Evolutionary conservation across 2,888 invertebrate species (phyloP).

Genomic region (Cepaea hortensis): DNA sequence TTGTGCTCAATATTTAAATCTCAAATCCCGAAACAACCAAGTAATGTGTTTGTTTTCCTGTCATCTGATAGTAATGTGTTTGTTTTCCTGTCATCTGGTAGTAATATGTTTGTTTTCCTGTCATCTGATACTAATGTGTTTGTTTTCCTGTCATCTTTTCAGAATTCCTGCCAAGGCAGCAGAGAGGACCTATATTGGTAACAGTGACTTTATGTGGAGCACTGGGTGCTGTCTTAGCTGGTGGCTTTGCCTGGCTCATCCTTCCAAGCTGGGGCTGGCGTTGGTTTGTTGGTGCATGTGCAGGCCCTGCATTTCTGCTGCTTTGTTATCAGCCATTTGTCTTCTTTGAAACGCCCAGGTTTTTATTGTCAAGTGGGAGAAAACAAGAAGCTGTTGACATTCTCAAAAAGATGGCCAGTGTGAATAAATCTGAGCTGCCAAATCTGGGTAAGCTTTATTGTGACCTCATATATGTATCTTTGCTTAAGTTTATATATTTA

Average conservation of each 20-base stretch:
- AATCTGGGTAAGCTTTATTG: slow-evolving; percentile 27
- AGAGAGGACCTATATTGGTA: slow-evolving; percentile 65
- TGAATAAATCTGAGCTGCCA: slow-evolving; percentile 42
- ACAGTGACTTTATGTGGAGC: slow-evolving; percentile 70
- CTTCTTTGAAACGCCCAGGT: slow-evolving; percentile 65
- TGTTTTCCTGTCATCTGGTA: no score
- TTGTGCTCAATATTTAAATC: no score
- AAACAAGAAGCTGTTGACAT: slow-evolving; percentile 57
- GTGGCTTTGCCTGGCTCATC: slow-evolving; percentile 66
- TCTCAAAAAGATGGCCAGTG: slow-evolving; percentile 60
- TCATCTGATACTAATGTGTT: neutral
- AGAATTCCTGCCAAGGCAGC: slow-evolving; percentile 67
- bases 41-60: no score
- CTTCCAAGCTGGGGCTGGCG: slow-evolving; percentile 63
- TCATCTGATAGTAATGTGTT: no score
- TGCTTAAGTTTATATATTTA: no score
- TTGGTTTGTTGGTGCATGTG: slow-evolving; percentile 65
- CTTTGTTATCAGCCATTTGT: slow-evolving; percentile 57
- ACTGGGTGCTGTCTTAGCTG: slow-evolving; percentile 64
- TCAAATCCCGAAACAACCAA: no score
- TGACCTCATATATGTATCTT: no score
- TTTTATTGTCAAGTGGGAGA: slow-evolving; percentile 62
- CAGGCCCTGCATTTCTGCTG: slow-evolving; percentile 61
- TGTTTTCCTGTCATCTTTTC: slow-evolving; percentile 21
- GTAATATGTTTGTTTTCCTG: neutral